Base-by-base conservation (phyloP, 2,888 invertebrate genomes). In the Tineola bisselliella region DNA sequence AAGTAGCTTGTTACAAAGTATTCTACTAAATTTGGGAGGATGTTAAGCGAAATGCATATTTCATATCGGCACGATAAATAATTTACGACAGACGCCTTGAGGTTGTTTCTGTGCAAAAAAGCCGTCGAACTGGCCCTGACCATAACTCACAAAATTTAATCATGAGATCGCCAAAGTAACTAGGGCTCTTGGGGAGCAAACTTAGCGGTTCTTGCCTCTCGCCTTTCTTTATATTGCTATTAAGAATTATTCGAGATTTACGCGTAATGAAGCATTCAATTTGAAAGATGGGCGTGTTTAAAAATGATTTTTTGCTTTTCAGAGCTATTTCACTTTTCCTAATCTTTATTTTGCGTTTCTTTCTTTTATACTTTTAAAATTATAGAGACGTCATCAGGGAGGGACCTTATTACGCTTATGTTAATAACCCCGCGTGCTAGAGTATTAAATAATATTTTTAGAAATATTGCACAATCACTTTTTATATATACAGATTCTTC, bases 141-240 rank as follows among this genome's bases (percentile, higher is more conserved):
- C 73, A 75, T 80, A 79, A 79, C 74, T 81, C 76, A 75, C 69
- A 68, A 75, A 80, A 81, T 81, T 79, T 79, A 81, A 82, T 80
- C 78, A 80, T 77, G 17, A 48, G 48, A 48, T 48, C n/a, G 48
- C 48, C 48, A 48, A 48, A 13, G 13, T 48, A 17, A 13, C 48
- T n/a, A 48, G 15, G 48, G 48, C 15, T 38, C 38, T 38, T n/a
- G 38, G 38, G 44, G 8, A 48, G 48, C 15, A 17, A 48, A 48
- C 48, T 48, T 48, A 48, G 48, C 48, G 17, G 17, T 17, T 48
- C 10, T 48, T 17, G 48, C 48, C 15, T 48, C 15, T 48, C 48
- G 48, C n/a, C 8, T 13, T 48, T 48, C 48, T 48, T 48, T 48
- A 48, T 48, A 15, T 48, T 48, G 48, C 48, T 48, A 48, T 48